These are phyloP conservation scores for Megalops atlanticus DNA, from an alignment of 2,113 vertebrate species.

Conservation along the genomic window DNA sequence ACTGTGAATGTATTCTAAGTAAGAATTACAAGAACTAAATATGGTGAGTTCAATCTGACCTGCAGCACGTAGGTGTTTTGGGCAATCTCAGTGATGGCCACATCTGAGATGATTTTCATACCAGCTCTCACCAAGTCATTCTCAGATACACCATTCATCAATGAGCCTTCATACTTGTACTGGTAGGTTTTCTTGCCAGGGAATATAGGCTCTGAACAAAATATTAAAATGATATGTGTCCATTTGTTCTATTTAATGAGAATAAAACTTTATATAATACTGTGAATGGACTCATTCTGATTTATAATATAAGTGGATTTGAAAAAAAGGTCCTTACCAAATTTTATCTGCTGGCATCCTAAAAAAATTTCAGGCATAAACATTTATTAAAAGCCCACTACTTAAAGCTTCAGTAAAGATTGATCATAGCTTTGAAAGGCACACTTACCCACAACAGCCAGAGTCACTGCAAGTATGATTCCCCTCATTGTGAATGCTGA, in stretches of 20 bases:
- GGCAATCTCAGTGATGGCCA: slow-evolving; percentile 43
- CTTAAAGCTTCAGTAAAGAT: too few relatives aligned
- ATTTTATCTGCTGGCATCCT: slow-evolving; percentile 49
- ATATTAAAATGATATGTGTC: background rate
- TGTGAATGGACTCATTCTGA: too few relatives aligned
- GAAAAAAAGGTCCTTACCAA: slow-evolving; percentile 58
- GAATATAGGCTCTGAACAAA: slow-evolving; percentile 52
- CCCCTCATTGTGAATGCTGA: slow-evolving; percentile 55
- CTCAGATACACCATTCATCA: slow-evolving; percentile 56
- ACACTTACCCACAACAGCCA: slow-evolving; percentile 61
- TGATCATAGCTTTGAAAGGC: background rate
- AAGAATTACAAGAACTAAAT: too few relatives aligned
- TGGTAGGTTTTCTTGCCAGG: slow-evolving; percentile 27
- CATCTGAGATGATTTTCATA: slow-evolving; percentile 37
- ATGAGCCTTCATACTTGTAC: slow-evolving; percentile 54
- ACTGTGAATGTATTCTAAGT: background rate
- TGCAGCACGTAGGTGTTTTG: slow-evolving; percentile 45
- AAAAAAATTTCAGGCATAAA: slow-evolving; percentile 32
- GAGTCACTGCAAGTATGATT: slow-evolving; percentile 52
- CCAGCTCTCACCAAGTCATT: slow-evolving; percentile 39
- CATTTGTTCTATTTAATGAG: background rate
- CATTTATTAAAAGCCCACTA: too few relatives aligned
- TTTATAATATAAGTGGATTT: too few relatives aligned
- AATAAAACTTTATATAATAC: background rate
- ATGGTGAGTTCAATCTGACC: slow-evolving; percentile 45